Percentiles rank a stretch among this genome's conserved stretches.
Evolutionary conservation across 2,797 vertebrate species (phyloP).

Genomic region (Microctenopoma steveboyesi): DNA sequence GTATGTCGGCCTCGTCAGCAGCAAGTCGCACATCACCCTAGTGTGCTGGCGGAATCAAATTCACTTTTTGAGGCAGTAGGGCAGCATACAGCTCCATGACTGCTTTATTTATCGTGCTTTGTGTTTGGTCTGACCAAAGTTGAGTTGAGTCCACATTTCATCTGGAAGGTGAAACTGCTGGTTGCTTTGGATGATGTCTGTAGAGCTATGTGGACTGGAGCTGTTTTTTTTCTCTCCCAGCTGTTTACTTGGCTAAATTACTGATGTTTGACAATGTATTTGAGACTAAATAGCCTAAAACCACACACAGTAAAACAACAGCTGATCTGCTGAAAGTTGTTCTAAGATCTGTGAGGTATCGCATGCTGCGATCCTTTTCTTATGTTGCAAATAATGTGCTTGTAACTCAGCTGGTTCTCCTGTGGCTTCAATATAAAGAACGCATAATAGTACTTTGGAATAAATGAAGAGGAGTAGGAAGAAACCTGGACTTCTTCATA

Average conservation of each 20-base stretch:
- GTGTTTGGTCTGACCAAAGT: constrained; percentile 27
- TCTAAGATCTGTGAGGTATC: constrained; percentile 15
- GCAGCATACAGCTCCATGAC: constrained; percentile 4
- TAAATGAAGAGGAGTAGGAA: constrained; percentile 57
- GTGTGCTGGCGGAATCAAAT: constrained; percentile 23
- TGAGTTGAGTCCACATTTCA: constrained; percentile 14
- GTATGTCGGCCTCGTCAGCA: constrained; percentile 33
- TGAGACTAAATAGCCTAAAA: constrained; percentile 17
- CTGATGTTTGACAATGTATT: constrained; percentile 16
- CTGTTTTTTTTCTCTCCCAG: constrained; percentile 48
- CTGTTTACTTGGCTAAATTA: constrained; percentile 47
- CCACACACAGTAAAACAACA: constrained; percentile 7
- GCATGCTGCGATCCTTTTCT: constrained; percentile 23
- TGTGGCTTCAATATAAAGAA: constrained; percentile 23
- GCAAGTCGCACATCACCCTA: constrained; percentile 23
- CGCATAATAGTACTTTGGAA: constrained; percentile 16
- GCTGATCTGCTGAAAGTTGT: constrained; percentile 21
- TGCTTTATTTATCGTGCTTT: constrained; percentile 49
- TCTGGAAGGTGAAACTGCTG: constrained; percentile 14
- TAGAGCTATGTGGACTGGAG: constrained; percentile 48
- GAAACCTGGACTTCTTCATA: constrained; percentile 28
- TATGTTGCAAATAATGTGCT: constrained; percentile 24
- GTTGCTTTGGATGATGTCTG: constrained; percentile 32
- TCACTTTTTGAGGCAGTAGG: constrained; percentile 29
- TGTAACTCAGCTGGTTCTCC: constrained; percentile 27